Percentiles rank a stretch among this genome's conserved stretches.
These are phyloP conservation scores for Ramazzottius varieornatus DNA, from an alignment of 2,888 invertebrate species.

Conservation along the genomic window DNA sequence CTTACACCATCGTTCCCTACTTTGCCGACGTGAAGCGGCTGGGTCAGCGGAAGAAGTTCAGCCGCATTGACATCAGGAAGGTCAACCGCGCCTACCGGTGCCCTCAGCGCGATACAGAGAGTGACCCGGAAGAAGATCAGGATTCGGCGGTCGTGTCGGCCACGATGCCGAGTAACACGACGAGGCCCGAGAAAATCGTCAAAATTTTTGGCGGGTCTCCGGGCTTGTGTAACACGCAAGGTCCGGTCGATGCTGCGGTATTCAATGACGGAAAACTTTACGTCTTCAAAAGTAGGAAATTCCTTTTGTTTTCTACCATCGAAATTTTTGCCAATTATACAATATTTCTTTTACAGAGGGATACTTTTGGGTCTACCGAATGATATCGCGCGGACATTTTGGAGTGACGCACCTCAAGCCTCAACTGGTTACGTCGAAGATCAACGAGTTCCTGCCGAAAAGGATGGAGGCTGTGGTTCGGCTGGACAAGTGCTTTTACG, in stretches of 20 bases:
- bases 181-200: neutral
- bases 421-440: neutral
- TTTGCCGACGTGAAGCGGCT: neutral
- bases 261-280: neutral
- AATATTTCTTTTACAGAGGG: conserved; percentile 3
- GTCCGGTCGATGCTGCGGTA: neutral
- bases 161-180: neutral
- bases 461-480: neutral
- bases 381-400: neutral
- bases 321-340: no score
- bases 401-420: neutral
- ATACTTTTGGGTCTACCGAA: neutral
- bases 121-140: neutral
- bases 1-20: neutral
- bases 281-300: conserved; percentile 1
- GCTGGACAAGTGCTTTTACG: neutral
- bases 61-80: neutral
- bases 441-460: neutral
- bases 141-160: neutral
- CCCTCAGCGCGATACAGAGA: neutral
- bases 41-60: neutral
- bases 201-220: neutral
- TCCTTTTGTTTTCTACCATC: neutral
- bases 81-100: neutral
- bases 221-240: neutral